A percentile compares a stretch with the other conserved stretches of the same genome.
These are phyloP conservation scores for Caenorhabditis sp. DNA, from an alignment of 2,888 invertebrate genomes.

Conservation along the genomic window DNA sequence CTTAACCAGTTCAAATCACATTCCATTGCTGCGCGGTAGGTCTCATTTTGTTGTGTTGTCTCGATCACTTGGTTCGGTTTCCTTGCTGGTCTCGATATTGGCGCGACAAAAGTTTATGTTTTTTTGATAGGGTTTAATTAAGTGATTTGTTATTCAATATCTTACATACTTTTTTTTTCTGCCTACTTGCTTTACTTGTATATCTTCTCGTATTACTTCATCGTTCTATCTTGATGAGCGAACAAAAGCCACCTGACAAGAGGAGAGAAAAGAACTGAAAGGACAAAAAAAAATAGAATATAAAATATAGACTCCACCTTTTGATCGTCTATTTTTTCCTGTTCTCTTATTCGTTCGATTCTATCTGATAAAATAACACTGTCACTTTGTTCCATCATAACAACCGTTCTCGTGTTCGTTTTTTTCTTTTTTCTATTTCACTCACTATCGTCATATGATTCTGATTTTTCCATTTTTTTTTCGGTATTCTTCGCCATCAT, in stretches of 20 bases:
- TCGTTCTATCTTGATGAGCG: neutral
- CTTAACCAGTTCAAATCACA: neutral
- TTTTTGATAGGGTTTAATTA: neutral
- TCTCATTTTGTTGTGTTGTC: neutral
- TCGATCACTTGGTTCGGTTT: neutral
- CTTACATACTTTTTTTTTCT: neutral
- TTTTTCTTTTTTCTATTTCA: neutral
- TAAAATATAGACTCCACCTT: constrained; percentile 1
- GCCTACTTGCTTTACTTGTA: neutral
- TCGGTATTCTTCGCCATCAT: constrained; percentile 3
- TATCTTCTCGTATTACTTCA: neutral
- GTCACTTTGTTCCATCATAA: neutral
- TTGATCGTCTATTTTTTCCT: neutral
- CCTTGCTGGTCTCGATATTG: neutral
- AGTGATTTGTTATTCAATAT: neutral
- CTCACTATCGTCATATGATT: neutral
- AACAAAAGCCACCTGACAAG: constrained; percentile 1
- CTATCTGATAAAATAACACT: neutral
- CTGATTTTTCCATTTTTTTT: neutral
- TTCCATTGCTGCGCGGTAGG: neutral
- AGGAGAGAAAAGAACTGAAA: neutral
- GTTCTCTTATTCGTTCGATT: neutral
- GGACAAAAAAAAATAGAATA: neutral
- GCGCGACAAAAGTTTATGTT: too few relatives aligned
- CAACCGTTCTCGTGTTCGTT: neutral